Conservation (phyloP, 92 coral and sea anemone genomes). For the Actinostola sp. region DNA sequence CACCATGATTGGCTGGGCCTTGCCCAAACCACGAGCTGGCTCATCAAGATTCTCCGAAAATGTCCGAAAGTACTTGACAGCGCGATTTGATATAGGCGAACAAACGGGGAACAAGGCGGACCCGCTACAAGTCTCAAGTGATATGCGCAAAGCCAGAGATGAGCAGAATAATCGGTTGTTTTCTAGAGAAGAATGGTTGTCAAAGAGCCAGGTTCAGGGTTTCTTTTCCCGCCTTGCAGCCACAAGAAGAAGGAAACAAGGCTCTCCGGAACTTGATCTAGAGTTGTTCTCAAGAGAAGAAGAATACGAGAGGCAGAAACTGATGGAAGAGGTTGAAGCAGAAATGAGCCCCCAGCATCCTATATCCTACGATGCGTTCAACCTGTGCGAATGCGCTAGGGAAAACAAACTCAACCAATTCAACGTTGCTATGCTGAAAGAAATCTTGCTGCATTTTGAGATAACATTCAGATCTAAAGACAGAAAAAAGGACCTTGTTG, state of each 20-base stretch:
- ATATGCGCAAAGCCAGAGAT: slow-evolving; percentile 65
- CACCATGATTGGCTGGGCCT: slow-evolving; percentile 62
- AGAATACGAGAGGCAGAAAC: slow-evolving; percentile 28
- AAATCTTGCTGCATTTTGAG: too few relatives aligned
- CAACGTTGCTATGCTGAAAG: too few relatives aligned
- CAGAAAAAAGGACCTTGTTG: too few relatives aligned
- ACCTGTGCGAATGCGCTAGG: too few relatives aligned
- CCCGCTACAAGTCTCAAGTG: slow-evolving; percentile 56
- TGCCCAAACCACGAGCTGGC: slow-evolving; percentile 43
- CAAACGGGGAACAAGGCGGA: slow-evolving; percentile 59
- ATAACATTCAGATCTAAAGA: too few relatives aligned
- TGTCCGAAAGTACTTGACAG: slow-evolving; percentile 42
- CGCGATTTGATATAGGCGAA: slow-evolving; percentile 56
- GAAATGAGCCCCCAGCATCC: too few relatives aligned
- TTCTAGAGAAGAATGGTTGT: slow-evolving; percentile 63
- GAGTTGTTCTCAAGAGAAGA: too few relatives aligned
- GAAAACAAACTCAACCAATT: too few relatives aligned
- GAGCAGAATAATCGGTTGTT: slow-evolving; percentile 53
- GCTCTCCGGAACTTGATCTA: not conserved
- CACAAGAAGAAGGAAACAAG: slow-evolving; percentile 20
- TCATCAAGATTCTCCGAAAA: slow-evolving; percentile 41
- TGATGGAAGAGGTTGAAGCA: slow-evolving; percentile 34
- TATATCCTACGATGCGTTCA: too few relatives aligned
- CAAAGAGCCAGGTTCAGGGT: slow-evolving; percentile 61
- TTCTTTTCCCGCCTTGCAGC: slow-evolving; percentile 58